Conservation (phyloP, 2,888 invertebrate species). For the Eristalis intricaria region DNA sequence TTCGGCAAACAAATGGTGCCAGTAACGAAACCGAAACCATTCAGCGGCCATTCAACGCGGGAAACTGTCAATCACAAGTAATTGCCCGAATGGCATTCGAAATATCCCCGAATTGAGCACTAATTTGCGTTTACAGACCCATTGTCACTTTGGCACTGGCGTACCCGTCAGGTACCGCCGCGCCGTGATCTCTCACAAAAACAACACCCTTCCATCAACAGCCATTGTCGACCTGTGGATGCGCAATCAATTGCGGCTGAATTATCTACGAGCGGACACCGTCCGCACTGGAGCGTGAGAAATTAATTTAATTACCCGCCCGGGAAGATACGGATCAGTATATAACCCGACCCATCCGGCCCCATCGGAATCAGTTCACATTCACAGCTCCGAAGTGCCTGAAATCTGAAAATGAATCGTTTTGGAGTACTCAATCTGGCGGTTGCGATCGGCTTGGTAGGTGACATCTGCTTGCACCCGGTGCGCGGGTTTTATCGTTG, state of each 20-base stretch:
- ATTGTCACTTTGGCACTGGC: conserved; percentile 2
- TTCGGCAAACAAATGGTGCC: not conserved
- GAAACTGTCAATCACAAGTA: not conserved
- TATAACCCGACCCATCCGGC: conserved; percentile 12
- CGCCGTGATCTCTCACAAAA: not conserved
- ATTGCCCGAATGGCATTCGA: not conserved
- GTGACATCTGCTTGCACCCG: not conserved
- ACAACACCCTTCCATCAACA: no score
- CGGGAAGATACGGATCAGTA: conserved; percentile 11
- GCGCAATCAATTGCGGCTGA: not conserved
- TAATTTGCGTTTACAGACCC: not conserved
- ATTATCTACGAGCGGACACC: conserved; percentile 1
- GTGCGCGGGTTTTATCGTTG: not conserved
- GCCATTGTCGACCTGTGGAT: not conserved
- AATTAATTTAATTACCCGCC: conserved; percentile 38
- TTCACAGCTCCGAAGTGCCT: conserved; percentile 23
- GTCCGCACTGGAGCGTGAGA: conserved; percentile 33
- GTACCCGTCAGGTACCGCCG: not conserved
- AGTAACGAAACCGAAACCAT: not conserved
- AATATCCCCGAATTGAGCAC: conserved; percentile 3
- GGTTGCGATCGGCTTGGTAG: conserved; percentile 56
- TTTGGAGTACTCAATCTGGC: conserved; percentile 53
- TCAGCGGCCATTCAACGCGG: not conserved
- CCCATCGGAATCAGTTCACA: conserved; percentile 24
- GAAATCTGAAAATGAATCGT: conserved; percentile 42